phyloP scores from a whole-genome alignment of 2,113 vertebrate species.

The Diadophis punctatus region DNA sequence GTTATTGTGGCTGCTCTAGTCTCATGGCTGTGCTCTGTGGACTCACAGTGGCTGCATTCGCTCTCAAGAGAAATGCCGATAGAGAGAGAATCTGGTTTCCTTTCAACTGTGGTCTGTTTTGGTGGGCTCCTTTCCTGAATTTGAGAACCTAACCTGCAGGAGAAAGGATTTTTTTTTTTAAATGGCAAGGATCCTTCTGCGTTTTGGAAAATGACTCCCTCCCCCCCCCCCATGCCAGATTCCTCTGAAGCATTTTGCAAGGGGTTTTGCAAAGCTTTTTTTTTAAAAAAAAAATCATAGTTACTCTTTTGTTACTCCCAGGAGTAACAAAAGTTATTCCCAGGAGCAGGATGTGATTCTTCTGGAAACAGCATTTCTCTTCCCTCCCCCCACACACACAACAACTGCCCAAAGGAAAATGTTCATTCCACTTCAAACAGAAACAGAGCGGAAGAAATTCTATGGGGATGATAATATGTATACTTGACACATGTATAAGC shows the following conservation, averaged over 20 bases:
- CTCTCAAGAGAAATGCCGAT: not conserved
- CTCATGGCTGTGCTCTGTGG: not conserved
- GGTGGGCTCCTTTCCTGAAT: not conserved
- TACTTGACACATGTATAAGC: conserved; percentile 30
- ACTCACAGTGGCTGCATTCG: not conserved
- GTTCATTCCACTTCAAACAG: conserved; percentile 18
- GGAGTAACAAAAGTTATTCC: no score
- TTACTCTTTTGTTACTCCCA: not conserved
- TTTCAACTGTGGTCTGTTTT: not conserved
- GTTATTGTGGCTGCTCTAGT: conserved; percentile 29
- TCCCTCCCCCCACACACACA: not conserved
- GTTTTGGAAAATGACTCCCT: not conserved
- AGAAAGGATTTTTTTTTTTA: not conserved
- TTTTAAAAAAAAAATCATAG: not conserved
- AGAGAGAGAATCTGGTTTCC: not conserved
- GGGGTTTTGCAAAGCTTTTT: conserved; percentile 34
- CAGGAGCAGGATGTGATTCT: conserved; percentile 26
- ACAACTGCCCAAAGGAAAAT: not conserved
- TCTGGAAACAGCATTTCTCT: conserved; percentile 14
- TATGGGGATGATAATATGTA: conserved; percentile 37
- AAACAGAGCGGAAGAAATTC: conserved; percentile 26
- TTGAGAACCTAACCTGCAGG: conserved; percentile 6
- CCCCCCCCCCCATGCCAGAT: conserved; percentile 21
- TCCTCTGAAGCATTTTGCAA: not conserved
- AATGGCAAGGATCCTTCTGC: not conserved